Percentiles rank a stretch among this genome's conserved stretches.
These are phyloP conservation scores for Amitus sp. DNA, from an alignment of 2,888 invertebrate genomes.

Conservation along the genomic window DNA sequence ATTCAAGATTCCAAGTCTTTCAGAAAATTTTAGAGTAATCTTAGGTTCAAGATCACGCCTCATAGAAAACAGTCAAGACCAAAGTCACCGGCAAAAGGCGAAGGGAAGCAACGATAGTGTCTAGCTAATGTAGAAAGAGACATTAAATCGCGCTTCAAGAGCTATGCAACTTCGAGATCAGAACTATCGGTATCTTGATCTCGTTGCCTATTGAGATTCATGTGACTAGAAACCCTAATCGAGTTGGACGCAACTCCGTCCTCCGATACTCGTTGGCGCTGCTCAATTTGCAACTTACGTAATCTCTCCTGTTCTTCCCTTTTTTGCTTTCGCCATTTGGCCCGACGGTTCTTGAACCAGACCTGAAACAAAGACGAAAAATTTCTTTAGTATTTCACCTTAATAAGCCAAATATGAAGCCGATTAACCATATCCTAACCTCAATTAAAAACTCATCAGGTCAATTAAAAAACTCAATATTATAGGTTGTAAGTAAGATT, in stretches of 20 bases:
- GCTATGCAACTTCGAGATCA: slow-evolving; percentile 83
- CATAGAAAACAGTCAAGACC: no score
- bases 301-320: slow-evolving; percentile 86
- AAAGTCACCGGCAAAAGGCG: no score
- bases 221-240: slow-evolving; percentile 51
- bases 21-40: no score
- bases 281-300: slow-evolving; percentile 84
- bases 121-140: slow-evolving; percentile 8
- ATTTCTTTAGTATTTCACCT: no score
- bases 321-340: slow-evolving; percentile 96
- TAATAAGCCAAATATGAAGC: no score
- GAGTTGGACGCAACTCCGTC: slow-evolving; percentile 55
- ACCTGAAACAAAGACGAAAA: slow-evolving; percentile 82
- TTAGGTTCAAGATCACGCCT: no score
- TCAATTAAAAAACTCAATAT: no score
- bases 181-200: slow-evolving; percentile 72
- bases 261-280: slow-evolving; percentile 61
- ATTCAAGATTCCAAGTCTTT: no score
- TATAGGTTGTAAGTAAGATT: no score
- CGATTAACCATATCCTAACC: no score
- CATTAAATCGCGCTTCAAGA: slow-evolving; percentile 7
- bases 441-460: no score
- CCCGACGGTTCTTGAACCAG: slow-evolving; percentile 96
- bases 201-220: slow-evolving; percentile 49
- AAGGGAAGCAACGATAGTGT: no score